Evolutionary conservation across 2,888 invertebrate species (phyloP).

Genomic region (Liodrosophila aerea): DNA sequence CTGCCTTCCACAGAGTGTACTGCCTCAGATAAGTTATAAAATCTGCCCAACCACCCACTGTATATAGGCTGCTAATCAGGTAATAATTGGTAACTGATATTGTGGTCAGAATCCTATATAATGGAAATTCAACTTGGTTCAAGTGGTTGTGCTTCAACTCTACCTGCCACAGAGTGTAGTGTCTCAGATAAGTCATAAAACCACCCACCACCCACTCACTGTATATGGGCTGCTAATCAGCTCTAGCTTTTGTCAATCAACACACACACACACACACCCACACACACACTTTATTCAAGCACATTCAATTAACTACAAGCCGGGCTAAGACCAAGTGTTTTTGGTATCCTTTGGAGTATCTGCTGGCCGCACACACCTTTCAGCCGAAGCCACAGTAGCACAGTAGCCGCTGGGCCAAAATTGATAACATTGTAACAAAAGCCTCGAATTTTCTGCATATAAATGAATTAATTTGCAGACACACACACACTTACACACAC

Average conservation of each 20-base stretch:
- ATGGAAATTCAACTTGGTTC: too few relatives aligned
- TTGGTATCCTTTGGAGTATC: not conserved
- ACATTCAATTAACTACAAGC: conserved; percentile 55
- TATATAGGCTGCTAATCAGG: too few relatives aligned
- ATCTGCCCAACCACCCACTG: too few relatives aligned
- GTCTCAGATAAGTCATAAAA: not conserved
- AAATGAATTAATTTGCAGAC: conserved; percentile 78
- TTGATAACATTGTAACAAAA: conserved; percentile 77
- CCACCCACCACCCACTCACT: too few relatives aligned
- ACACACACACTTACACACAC: not conserved
- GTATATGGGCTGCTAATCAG: too few relatives aligned
- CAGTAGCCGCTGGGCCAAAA: conserved; percentile 63
- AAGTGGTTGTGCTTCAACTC: too few relatives aligned
- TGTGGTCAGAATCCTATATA: too few relatives aligned
- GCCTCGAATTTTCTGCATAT: conserved; percentile 76
- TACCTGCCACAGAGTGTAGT: too few relatives aligned
- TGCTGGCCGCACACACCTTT: conserved; percentile 40
- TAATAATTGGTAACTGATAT: too few relatives aligned
- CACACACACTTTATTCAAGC: conserved; percentile 14
- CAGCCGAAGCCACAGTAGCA: conserved; percentile 36
- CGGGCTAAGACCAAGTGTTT: not conserved
- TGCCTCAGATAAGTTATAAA: too few relatives aligned
- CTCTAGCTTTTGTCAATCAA: conserved; percentile 18
- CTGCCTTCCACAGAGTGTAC: too few relatives aligned
- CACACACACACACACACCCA: too few relatives aligned